Evolutionary conservation across 2,113 vertebrate species (phyloP).

Genomic region (Marmota monax): DNA sequence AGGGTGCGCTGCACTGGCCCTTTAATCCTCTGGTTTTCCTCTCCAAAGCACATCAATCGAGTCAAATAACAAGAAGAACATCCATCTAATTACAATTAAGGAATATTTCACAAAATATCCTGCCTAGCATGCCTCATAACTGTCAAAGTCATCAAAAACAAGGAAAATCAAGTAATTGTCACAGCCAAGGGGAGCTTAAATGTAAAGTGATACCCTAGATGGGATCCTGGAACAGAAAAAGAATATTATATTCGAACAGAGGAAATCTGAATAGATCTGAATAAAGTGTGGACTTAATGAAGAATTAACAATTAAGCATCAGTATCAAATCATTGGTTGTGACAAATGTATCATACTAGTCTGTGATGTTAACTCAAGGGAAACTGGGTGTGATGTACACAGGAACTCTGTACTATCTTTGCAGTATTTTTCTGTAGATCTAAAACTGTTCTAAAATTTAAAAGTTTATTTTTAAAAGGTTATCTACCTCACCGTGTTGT

Average conservation of each 20-base stretch:
- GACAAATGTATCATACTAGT: neutral
- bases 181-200: neutral
- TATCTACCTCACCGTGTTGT: neutral
- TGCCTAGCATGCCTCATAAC: neutral
- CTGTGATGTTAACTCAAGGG: neutral
- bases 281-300: neutral
- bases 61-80: neutral
- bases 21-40: neutral
- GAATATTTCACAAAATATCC: neutral
- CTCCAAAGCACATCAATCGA: neutral
- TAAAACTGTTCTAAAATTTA: neutral
- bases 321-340: neutral
- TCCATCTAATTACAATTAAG: neutral
- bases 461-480: neutral
- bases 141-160: neutral
- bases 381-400: fast-evolving
- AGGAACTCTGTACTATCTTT: neutral
- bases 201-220: no score
- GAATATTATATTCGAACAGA: neutral
- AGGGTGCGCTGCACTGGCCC: neutral
- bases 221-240: neutral
- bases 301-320: neutral
- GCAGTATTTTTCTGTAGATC: neutral
- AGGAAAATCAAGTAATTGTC: neutral
- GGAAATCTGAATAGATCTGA: neutral